Evolutionary conservation across 1,140 invertebrate species (phyloP).

Genomic region (Schlechtendalia chinensis): DNA sequence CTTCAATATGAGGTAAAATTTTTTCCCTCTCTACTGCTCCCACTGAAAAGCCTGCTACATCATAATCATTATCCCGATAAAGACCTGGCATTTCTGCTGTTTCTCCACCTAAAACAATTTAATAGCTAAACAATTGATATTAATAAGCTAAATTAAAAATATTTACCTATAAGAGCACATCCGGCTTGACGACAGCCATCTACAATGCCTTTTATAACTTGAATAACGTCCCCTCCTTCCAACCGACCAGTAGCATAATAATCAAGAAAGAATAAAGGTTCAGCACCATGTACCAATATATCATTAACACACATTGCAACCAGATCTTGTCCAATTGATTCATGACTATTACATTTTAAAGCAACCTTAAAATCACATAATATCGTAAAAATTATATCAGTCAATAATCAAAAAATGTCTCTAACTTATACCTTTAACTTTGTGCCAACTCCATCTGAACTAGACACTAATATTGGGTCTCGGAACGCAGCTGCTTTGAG

Average conservation of each 20-base stretch:
- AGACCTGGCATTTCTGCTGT: constrained; percentile 96
- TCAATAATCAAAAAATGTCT: too few relatives aligned
- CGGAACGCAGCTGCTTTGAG: constrained; percentile 65
- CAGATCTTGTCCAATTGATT: constrained; percentile 89
- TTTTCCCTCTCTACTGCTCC: constrained; percentile 79
- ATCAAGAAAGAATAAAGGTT: constrained; percentile 93
- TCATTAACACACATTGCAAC: constrained; percentile 99
- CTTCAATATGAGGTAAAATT: constrained; percentile 69
- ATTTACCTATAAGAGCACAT: constrained; percentile 83
- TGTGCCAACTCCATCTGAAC: constrained; percentile 95
- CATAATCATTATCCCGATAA: constrained; percentile 83
- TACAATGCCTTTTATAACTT: constrained; percentile 81
- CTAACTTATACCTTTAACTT: constrained; percentile 75
- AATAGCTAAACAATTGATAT: background rate
- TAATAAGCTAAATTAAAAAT: background rate
- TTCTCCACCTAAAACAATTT: constrained; percentile 72
- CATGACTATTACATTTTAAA: constrained; percentile 72
- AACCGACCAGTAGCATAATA: constrained; percentile 91
- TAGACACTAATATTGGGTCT: constrained; percentile 87
- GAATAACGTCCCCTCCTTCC: constrained; percentile 70
- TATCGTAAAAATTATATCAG: too few relatives aligned
- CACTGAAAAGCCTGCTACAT: constrained; percentile 92
- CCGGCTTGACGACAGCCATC: constrained; percentile 82
- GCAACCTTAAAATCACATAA: constrained; percentile 68
- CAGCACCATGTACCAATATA: constrained; percentile 88